A percentile compares a stretch with the other conserved stretches of the same genome.
phyloP scores from a whole-genome alignment of 1,140 invertebrate genomes.

The Micrasema longulum region DNA sequence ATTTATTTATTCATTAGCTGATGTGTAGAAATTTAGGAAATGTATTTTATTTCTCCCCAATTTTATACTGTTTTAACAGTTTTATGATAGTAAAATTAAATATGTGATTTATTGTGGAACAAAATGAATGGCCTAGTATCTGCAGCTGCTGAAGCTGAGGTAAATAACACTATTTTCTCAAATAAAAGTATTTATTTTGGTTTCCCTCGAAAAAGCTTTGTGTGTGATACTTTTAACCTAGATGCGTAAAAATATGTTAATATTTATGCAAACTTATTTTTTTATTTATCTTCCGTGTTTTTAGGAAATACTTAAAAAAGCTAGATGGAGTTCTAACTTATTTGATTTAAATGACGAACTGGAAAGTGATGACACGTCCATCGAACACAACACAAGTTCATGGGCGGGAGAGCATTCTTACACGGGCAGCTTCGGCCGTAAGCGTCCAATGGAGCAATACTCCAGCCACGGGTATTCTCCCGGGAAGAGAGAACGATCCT shows the following conservation, averaged over 20 bases:
- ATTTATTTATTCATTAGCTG: constrained; percentile 27
- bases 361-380: constrained; percentile 49
- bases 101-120: constrained; percentile 53
- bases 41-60: constrained; percentile 32
- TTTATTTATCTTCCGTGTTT: constrained; percentile 31
- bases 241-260: background rate
- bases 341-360: constrained; percentile 44
- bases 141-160: constrained; percentile 69
- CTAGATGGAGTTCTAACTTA: constrained; percentile 44
- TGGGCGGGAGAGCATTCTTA: constrained; percentile 43
- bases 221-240: constrained; percentile 2
- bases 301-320: constrained; percentile 52
- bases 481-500: constrained; percentile 57
- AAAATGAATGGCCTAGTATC: constrained; percentile 71
- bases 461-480: constrained; percentile 59
- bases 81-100: constrained; percentile 39
- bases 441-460: constrained; percentile 43
- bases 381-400: constrained; percentile 30
- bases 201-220: background rate
- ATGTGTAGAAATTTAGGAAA: constrained; percentile 8
- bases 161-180: constrained; percentile 53
- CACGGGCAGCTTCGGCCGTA: constrained; percentile 35
- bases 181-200: constrained; percentile 57
- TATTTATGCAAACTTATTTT: background rate
- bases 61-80: constrained; percentile 36